These are phyloP conservation scores for Noctua comes DNA, from an alignment of 2,888 invertebrate species.

Conservation along the genomic window DNA sequence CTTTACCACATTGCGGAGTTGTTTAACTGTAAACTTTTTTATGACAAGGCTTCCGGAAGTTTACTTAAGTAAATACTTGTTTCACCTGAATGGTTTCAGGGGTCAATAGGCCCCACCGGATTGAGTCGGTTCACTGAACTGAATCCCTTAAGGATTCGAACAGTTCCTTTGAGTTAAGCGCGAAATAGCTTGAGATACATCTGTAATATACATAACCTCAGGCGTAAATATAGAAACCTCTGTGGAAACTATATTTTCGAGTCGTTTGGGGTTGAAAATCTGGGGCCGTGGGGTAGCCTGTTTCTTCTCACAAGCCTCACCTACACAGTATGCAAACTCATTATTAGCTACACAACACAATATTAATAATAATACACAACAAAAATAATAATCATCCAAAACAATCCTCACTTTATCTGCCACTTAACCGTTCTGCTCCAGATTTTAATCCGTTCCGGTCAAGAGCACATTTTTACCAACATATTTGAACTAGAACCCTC, in stretches of 20 bases:
- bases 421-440: slow-evolving; percentile 45
- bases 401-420: slow-evolving; percentile 18
- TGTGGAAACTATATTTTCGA: no score
- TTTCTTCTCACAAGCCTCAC: neutral
- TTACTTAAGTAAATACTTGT: slow-evolving; percentile 13
- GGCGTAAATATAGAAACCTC: no score
- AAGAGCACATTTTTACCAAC: slow-evolving; percentile 16
- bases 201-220: no score
- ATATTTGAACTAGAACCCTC: slow-evolving; percentile 8
- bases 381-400: slow-evolving; percentile 16
- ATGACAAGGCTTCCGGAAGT: neutral
- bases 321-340: neutral
- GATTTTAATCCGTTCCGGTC: slow-evolving; percentile 46
- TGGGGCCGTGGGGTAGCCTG: no score
- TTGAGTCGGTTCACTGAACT: slow-evolving; percentile 49
- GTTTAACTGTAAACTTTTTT: neutral
- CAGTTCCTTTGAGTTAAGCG: slow-evolving; percentile 40
- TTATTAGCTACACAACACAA: neutral
- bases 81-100: slow-evolving; percentile 16
- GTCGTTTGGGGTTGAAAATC: no score
- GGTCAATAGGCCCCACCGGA: slow-evolving; percentile 40
- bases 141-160: slow-evolving; percentile 11
- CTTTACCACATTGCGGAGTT: neutral
- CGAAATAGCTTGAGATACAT: slow-evolving; percentile 3
- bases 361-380: slow-evolving; percentile 20